Evolutionary conservation across 1,140 invertebrate genomes (phyloP).

Genomic region (Coptotermes formosanus): DNA sequence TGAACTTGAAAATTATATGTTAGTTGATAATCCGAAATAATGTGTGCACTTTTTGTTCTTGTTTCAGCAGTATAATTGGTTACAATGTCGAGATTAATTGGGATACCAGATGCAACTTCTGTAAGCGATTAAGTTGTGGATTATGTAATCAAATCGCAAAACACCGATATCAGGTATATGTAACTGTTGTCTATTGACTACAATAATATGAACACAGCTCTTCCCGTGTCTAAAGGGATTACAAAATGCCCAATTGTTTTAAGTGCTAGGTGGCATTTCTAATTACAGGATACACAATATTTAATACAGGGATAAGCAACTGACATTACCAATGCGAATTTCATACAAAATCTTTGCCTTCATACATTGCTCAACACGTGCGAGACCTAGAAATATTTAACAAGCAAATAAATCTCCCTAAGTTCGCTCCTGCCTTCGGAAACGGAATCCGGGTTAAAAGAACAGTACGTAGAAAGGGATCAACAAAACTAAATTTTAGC

Average conservation of each 20-base stretch:
- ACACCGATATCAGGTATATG: background rate
- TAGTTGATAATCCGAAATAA: background rate
- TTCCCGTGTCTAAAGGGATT: background rate
- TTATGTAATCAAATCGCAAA: background rate
- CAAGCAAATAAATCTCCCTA: too few relatives aligned
- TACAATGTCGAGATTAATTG: background rate
- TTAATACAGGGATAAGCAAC: background rate
- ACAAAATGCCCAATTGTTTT: background rate
- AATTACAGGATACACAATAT: background rate
- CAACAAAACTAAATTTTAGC: too few relatives aligned
- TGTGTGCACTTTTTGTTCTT: background rate
- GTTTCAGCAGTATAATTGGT: background rate
- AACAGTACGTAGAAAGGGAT: too few relatives aligned
- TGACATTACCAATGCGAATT: background rate
- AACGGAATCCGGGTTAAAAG: too few relatives aligned
- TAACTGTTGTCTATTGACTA: background rate
- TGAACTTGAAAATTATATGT: slow-evolving; percentile 7
- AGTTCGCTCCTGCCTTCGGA: too few relatives aligned
- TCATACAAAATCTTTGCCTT: background rate
- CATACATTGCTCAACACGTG: background rate
- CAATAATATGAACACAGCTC: background rate
- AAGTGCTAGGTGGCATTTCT: background rate
- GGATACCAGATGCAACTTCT: background rate
- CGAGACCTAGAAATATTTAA: background rate
- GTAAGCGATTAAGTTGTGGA: background rate